Evolutionary conservation across 2,113 vertebrate species (phyloP), one percentile per base, ranked within the genome.

Genomic region (Trogon surrucura): DNA sequence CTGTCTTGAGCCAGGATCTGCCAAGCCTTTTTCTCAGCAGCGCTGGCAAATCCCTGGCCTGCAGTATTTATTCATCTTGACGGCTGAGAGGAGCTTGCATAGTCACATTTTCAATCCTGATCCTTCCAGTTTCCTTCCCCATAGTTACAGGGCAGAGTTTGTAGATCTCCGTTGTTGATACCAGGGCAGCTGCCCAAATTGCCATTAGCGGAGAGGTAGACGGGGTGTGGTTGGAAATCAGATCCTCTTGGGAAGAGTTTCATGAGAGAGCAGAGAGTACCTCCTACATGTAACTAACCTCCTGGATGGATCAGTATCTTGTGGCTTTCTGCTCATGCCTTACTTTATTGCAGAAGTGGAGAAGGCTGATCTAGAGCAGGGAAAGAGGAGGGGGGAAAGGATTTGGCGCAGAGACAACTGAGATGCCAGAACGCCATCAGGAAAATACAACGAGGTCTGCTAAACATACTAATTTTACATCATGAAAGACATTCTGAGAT

Each of bases 211-310:
- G 93, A 47, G 92, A 95, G 96, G 95, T 75, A 96, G 96, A 96
- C 86, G 61, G 96, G 96, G 96, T 96, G 96, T 94, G 96, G 96
- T 6, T 96, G 95, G 96, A 97, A 97, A 97, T 97, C 93, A 97
- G 96, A 96, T 97, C 93, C 92, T 97, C 96, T 96, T 96, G 96
- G 96, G 93, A 97, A 97, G 96, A 95, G 93, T 95, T 91, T 96
- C 96, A 97, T 96, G 95, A 96, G 96, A 95, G 96, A 96, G 96
- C 54, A 48, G 85, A 92, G 93, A 96, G 93, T 79, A 93, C 95
- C 93, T 96, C 96, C 95, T 88, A 96, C 96, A 95, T 97, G 85
- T 72, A 96, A 93, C 92, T 96, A 97, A 96, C 95, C 95, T 97
- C 95, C 95, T 93, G 90, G 92, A 96, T 93, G 95, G 96, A 97